Percentiles rank a stretch among this genome's conserved stretches.
phyloP scores from a whole-genome alignment of 2,888 invertebrate species.

The Parnassius orleans region DNA sequence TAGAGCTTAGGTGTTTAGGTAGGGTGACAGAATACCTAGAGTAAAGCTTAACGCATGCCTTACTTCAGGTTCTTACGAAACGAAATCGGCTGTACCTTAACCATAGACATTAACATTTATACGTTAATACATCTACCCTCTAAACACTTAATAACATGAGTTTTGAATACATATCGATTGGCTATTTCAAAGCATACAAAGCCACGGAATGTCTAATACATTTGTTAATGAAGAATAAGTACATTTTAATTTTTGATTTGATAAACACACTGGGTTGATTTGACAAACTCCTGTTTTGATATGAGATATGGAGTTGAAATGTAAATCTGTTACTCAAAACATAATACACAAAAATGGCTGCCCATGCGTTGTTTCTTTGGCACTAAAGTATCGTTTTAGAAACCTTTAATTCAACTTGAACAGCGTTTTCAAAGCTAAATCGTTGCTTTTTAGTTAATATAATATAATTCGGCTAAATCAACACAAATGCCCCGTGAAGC shows the following conservation, averaged over 20 bases:
- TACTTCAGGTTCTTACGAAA: conserved; percentile 12
- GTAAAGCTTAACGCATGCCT: conserved; percentile 18
- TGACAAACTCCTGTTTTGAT: neutral
- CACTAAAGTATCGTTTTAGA: conserved; percentile 18
- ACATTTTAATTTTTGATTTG: neutral
- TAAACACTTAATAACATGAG: conserved; percentile 23
- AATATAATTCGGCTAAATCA: conserved; percentile 23
- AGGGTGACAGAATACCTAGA: conserved; percentile 33
- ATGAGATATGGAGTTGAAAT: too few relatives aligned
- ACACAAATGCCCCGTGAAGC: conserved; percentile 2
- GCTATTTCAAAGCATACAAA: conserved; percentile 45
- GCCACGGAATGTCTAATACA: conserved; percentile 49
- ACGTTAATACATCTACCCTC: conserved; percentile 19
- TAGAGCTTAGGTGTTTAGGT: conserved; percentile 44
- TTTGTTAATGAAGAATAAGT: conserved; percentile 13
- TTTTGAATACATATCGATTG: conserved; percentile 34
- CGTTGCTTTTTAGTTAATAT: neutral
- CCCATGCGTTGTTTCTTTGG: conserved; percentile 14
- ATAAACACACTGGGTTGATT: conserved; percentile 1
- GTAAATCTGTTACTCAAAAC: neutral
- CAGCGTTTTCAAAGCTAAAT: conserved; percentile 1
- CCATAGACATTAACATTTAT: conserved; percentile 17
- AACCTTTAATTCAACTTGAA: conserved; percentile 10
- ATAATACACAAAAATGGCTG: neutral
- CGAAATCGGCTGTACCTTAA: conserved; percentile 14